Conservation (phyloP, 2,888 invertebrate species). For the Formica aserva region DNA sequence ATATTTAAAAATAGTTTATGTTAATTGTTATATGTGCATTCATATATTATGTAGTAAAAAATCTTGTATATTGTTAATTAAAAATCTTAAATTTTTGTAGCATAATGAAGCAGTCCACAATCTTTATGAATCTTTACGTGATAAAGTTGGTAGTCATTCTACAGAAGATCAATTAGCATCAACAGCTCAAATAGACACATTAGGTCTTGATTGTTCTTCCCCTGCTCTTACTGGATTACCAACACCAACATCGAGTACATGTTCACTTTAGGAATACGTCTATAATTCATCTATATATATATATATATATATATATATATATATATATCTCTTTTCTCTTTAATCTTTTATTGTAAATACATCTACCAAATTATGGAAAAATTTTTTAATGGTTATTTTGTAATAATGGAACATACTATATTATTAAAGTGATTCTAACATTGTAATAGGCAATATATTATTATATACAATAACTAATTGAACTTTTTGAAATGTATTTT, state of each 20-base stretch:
- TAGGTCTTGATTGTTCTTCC: conserved; percentile 92
- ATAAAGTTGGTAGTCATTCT: conserved; percentile 89
- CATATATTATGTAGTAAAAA: background rate
- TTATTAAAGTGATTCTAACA: conserved; percentile 2
- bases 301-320: conserved; percentile 16
- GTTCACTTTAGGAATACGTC: conserved; percentile 14
- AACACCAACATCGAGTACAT: conserved; percentile 56
- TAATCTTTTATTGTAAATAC: conserved; percentile 8
- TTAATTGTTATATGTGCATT: background rate
- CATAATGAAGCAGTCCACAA: conserved; percentile 95
- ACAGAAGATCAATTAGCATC: conserved; percentile 89
- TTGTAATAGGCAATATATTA: conserved; percentile 1
- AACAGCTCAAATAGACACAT: conserved; percentile 88
- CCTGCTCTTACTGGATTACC: conserved; percentile 85
- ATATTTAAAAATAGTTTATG: conserved; percentile 1
- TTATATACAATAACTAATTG: background rate
- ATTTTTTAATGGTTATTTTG: conserved; percentile 18
- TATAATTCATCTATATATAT: conserved; percentile 11
- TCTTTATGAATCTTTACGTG: conserved; percentile 91
- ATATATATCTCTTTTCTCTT: background rate
- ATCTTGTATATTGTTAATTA: conserved; percentile 47
- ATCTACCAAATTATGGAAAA: background rate
- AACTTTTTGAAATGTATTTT: conserved; percentile 20
- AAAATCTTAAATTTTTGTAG: conserved; percentile 80
- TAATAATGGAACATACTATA: background rate